These are phyloP conservation scores for Physeter macrocephalus DNA, from an alignment of 2,113 vertebrate species.

Conservation along the genomic window DNA sequence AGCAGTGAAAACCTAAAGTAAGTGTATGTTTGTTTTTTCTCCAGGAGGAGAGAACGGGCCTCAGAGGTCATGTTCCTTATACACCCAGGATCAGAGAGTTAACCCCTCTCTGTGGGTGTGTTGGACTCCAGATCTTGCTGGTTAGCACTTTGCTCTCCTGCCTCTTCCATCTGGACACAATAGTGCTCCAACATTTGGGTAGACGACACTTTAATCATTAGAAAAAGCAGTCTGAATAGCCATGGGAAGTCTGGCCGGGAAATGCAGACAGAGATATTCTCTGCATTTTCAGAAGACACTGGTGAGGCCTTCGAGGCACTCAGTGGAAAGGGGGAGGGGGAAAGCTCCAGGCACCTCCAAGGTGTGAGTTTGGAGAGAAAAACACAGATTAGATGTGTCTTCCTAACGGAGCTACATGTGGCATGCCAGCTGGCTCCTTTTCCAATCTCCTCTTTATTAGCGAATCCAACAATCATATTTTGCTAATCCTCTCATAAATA, in stretches of 20 bases:
- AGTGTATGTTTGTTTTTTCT: neutral
- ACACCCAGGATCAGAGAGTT: neutral
- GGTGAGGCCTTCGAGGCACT: neutral
- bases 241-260: neutral
- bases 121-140: neutral
- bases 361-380: constrained; percentile 5
- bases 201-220: neutral
- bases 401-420: neutral
- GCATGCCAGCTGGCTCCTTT: constrained; percentile 17
- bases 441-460: neutral
- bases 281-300: neutral
- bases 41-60: neutral
- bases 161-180: neutral
- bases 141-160: neutral
- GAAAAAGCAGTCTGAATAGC: neutral
- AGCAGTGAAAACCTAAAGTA: neutral
- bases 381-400: neutral
- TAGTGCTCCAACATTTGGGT: neutral
- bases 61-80: neutral
- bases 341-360: neutral
- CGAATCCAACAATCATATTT: constrained; percentile 11
- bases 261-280: neutral
- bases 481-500: constrained; percentile 48
- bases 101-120: neutral
- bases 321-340: too few species aligned